These are phyloP conservation scores for Coleophora deauratella DNA, from an alignment of 2,888 invertebrate species.

Conservation along the genomic window DNA sequence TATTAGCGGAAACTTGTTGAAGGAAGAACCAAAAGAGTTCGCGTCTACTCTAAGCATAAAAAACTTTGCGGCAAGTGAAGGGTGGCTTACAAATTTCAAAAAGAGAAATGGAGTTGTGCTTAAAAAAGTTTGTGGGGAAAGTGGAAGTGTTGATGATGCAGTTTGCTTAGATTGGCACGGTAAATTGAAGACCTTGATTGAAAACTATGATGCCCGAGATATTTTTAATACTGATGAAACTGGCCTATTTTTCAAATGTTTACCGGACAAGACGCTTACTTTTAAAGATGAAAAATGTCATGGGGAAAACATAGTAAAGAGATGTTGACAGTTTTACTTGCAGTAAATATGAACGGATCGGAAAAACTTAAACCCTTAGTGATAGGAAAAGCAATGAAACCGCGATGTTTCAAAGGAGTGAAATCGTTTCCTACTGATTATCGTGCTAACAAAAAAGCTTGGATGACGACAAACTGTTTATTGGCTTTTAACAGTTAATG, in stretches of 20 bases:
- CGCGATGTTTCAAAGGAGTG: constrained; percentile 12
- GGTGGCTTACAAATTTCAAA: constrained; percentile 16
- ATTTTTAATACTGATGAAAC: constrained; percentile 7
- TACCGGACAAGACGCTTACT: constrained; percentile 15
- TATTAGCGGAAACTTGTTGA: no score
- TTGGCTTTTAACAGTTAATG: constrained; percentile 11
- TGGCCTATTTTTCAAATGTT: constrained; percentile 4
- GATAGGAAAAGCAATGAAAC: constrained; percentile 15
- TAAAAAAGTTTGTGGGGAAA: constrained; percentile 12
- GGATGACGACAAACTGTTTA: constrained; percentile 11
- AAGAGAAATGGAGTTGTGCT: constrained; percentile 13
- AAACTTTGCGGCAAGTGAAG: no score
- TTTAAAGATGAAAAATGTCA: constrained; percentile 11
- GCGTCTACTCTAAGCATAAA: constrained; percentile 14
- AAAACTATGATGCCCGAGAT: constrained; percentile 7
- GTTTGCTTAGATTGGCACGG: background rate
- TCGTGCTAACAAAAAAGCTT: constrained; percentile 7
- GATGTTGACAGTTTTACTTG: constrained; percentile 5
- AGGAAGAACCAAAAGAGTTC: constrained; percentile 19
- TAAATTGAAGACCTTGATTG: constrained; percentile 9
- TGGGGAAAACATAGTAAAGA: constrained; percentile 13
- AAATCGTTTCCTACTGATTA: constrained; percentile 8
- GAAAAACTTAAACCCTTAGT: constrained; percentile 4
- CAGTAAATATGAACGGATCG: constrained; percentile 8
- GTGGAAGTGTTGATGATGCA: background rate